Evolutionary conservation across 2,797 vertebrate genomes (phyloP).

Genomic region (Poeciliopsis gracilis): DNA sequence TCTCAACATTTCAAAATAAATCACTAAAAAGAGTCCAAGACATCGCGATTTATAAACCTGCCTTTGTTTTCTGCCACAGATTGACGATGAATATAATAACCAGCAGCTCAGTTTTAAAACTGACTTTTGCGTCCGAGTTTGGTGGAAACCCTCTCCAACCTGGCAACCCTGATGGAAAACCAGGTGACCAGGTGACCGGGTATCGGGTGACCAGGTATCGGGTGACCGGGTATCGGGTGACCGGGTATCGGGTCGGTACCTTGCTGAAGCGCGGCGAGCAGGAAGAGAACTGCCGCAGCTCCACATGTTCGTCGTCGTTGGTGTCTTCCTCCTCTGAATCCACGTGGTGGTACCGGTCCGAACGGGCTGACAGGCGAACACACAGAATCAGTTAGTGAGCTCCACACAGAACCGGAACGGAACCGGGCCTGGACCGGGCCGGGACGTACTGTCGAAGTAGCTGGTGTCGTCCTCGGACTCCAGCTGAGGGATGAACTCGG

Average conservation of each 20-base stretch:
- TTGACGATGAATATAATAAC: no score
- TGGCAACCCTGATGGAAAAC: no score
- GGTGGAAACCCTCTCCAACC: no score
- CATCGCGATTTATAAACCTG: no score
- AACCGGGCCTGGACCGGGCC: not conserved
- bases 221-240: no score
- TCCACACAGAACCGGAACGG: not conserved
- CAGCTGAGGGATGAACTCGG: constrained; percentile 96
- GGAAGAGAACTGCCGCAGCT: constrained; percentile 96
- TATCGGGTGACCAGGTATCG: no score
- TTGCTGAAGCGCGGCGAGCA: constrained; percentile 97
- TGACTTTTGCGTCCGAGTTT: no score
- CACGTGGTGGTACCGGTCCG: constrained; percentile 92
- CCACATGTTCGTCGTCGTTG: constrained; percentile 92
- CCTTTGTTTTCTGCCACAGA: no score
- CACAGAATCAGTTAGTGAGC: not conserved
- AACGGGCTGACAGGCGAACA: constrained; percentile 83
- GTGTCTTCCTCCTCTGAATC: constrained; percentile 97
- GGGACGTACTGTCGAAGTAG: constrained; percentile 92
- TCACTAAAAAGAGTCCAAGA: no score
- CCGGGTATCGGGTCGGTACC: constrained; percentile 67
- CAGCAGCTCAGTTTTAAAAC: no score
- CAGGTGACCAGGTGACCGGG: no score
- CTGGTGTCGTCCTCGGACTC: constrained; percentile 98
- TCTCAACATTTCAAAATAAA: no score